phyloP scores from a whole-genome alignment of 2,113 vertebrate genomes.

The Toxotes chatareus region DNA sequence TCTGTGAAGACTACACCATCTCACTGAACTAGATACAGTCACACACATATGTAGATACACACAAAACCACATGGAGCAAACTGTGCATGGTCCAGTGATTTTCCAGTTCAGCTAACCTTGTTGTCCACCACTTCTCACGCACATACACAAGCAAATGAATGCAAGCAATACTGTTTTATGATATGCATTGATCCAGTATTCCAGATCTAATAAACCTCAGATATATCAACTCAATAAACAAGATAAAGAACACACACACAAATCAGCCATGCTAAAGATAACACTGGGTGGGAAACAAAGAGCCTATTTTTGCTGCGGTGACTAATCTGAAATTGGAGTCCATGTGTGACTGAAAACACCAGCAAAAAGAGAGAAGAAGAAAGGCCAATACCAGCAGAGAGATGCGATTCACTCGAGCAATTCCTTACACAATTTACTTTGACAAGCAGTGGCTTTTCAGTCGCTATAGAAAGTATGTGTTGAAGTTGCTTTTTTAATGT shows the following conservation, averaged over 20 bases:
- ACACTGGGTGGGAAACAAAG: constrained; percentile 6
- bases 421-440: not conserved
- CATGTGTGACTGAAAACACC: constrained; percentile 20
- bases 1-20: constrained; percentile 70
- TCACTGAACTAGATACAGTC: constrained; percentile 82
- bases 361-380: not conserved
- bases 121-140: constrained; percentile 26
- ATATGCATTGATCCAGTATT: not conserved
- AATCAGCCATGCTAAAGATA: constrained; percentile 2
- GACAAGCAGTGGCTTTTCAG: not conserved
- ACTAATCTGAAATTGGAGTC: constrained; percentile 41
- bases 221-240: not conserved
- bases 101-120: constrained; percentile 38
- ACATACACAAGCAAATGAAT: not conserved
- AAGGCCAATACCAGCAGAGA: not conserved
- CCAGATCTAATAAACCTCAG: not conserved
- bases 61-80: constrained; percentile 24
- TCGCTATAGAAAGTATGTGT: not conserved
- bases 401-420: not conserved
- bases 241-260: constrained; percentile 2
- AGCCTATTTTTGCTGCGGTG: constrained; percentile 6
- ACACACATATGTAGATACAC: constrained; percentile 48
- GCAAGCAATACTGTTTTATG: not conserved
- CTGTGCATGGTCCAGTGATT: constrained; percentile 27
- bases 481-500: not conserved